These are phyloP conservation scores for Aselliscus stoliczkanus DNA, from an alignment of 2,797 vertebrate species.

Conservation along the genomic window DNA sequence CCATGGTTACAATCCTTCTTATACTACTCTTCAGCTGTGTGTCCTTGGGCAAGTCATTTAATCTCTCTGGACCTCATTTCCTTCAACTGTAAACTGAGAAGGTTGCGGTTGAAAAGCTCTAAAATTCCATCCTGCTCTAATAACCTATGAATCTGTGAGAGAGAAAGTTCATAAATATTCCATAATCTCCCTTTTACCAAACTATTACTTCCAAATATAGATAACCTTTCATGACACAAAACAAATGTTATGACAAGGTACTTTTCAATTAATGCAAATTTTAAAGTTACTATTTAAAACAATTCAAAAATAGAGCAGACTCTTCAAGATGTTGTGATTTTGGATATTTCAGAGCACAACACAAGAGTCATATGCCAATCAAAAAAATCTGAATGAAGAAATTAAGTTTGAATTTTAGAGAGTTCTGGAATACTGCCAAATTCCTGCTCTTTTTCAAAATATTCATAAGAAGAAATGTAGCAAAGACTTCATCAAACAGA, in stretches of 20 bases:
- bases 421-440: conserved; percentile 51
- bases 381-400: conserved; percentile 71
- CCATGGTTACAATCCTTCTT: not conserved
- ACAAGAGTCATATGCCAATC: conserved; percentile 62
- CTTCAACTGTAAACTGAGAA: conserved; percentile 35
- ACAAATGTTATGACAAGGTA: conserved; percentile 78
- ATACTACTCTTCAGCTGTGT: not conserved
- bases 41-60: conserved; percentile 48
- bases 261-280: conserved; percentile 76
- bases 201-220: conserved; percentile 77
- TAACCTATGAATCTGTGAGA: conserved; percentile 53
- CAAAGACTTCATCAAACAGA: not conserved
- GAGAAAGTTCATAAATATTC: conserved; percentile 76
- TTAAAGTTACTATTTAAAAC: conserved; percentile 74
- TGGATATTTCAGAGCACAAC: conserved; percentile 63
- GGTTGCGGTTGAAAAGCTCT: conserved; percentile 39
- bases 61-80: conserved; percentile 28
- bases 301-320: conserved; percentile 74
- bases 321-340: conserved; percentile 75
- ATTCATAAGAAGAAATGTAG: not conserved
- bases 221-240: conserved; percentile 77
- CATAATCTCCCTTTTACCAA: conserved; percentile 72
- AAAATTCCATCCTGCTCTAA: conserved; percentile 59
- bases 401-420: conserved; percentile 55
- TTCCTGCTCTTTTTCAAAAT: conserved; percentile 42